Base-by-base conservation (phyloP, 92 coral and sea anemone species). In the Siderastrea siderea region DNA sequence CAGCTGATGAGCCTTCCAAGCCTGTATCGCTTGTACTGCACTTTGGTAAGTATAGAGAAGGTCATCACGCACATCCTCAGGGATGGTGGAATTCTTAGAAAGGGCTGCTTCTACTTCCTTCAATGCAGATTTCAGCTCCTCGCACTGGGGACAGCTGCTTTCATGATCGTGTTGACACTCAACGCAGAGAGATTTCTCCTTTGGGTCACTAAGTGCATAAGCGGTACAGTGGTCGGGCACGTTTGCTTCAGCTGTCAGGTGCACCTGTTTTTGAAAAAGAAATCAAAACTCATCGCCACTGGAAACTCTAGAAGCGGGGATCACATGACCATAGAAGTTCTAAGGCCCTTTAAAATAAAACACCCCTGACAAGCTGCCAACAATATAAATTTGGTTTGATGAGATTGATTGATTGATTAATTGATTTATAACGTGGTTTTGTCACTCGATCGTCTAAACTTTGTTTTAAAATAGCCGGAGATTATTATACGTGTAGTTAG, bases 121-220 rank as follows among this genome's bases (percentile, higher is more conserved):
- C 51, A 71, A 47, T 26, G 79, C 79, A 75, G 79, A 75, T 75
- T 75, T 75, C 59, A 54, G 65, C 63, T 75, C 79, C 79, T 75
- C 16, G 50, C 79, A 75, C 79, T 75, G 79, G 65, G 49, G 79
- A 75, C 79, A 75, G 79, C 47, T 75, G 79, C 48, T 75, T 54
- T 75, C 63, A 52, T 75, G 79, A 75, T 75, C 79, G 72, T 68
- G 72, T 68, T 68, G 72, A 68, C 72, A 68, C 47, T 68, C 72
- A 16, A 68, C 72, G 72, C 72, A 68, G 72, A 68, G 72, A 68
- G 72, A 68, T 68, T 75, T 75, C 11, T 75, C 79, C 7, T 75
- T 75, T 75, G 79, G 65, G 79, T 75, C 79, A 72, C 60, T 72
- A 52, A 51, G 79, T 52, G 79, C 79, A 64, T 75, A 75, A 75